Evolutionary conservation across 2,888 invertebrate genomes (phyloP).

Genomic region (Alloscopus bannaensis): DNA sequence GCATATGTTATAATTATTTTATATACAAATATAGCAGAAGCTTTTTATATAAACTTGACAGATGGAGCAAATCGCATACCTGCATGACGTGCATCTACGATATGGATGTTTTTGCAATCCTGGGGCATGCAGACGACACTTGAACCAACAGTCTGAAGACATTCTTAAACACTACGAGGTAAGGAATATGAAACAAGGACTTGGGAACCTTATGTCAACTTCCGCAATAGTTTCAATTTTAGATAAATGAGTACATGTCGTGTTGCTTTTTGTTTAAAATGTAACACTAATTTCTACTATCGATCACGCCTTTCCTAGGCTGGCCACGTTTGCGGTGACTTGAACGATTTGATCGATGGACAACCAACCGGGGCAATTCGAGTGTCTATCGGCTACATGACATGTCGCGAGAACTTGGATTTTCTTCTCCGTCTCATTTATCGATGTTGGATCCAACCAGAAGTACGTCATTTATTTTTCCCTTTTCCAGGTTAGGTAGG

Average conservation of each 20-base stretch:
- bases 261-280: no score
- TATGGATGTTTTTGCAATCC: slow-evolving; percentile 98
- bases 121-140: slow-evolving; percentile 91
- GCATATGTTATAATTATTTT: no score
- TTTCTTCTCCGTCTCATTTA: slow-evolving; percentile 70
- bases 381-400: slow-evolving; percentile 95
- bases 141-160: slow-evolving; percentile 82
- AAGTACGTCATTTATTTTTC: slow-evolving; percentile 36
- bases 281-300: no score
- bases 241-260: no score
- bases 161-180: slow-evolving; percentile 85
- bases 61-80: slow-evolving; percentile 91
- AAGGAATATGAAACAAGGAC: no score
- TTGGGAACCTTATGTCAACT: no score
- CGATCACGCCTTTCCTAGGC: slow-evolving; percentile 78
- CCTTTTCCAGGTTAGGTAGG: background rate
- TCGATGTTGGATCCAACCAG: slow-evolving; percentile 71
- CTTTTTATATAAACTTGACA: slow-evolving; percentile 75
- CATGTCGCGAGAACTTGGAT: slow-evolving; percentile 76
- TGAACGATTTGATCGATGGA: slow-evolving; percentile 88
- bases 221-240: no score
- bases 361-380: slow-evolving; percentile 94
- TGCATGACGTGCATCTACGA: slow-evolving; percentile 89
- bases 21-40: no score
- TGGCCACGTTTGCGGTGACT: slow-evolving; percentile 95